phyloP scores from a whole-genome alignment of 2,888 invertebrate species.

The Platycheirus albimanus region DNA sequence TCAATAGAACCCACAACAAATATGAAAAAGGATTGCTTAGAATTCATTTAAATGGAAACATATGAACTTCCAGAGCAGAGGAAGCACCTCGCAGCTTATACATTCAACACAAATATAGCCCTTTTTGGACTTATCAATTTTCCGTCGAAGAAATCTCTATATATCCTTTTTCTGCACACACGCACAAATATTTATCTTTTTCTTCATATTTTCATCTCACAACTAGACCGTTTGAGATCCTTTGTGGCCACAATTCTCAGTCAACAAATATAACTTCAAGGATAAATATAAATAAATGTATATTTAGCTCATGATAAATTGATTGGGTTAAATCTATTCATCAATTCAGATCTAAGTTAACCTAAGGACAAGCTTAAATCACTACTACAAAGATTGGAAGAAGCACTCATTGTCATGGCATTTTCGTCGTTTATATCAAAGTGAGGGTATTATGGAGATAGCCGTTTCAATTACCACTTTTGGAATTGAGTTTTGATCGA shows the following conservation, averaged over 20 bases:
- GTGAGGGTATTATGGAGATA: not conserved
- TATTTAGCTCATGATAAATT: constrained; percentile 62
- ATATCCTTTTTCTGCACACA: not conserved
- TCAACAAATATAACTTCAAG: not conserved
- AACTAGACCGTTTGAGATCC: not conserved
- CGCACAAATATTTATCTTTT: not conserved
- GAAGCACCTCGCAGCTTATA: not conserved
- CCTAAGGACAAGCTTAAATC: constrained; percentile 58
- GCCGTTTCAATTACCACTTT: constrained; percentile 52
- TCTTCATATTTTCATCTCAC: not conserved
- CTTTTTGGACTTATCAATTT: not conserved
- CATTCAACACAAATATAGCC: not conserved
- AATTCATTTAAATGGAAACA: constrained; percentile 9
- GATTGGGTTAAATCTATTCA: constrained; percentile 63
- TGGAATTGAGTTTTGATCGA: constrained; percentile 74
- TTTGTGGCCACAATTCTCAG: constrained; percentile 26
- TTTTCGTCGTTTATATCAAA: not conserved
- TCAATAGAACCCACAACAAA: constrained; percentile 13
- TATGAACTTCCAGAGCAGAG: constrained; percentile 3
- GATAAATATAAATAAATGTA: not conserved
- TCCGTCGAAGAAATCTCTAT: not conserved
- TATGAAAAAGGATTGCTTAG: not conserved
- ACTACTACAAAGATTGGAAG: constrained; percentile 62
- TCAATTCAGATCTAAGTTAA: constrained; percentile 36
- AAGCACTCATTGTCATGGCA: constrained; percentile 11